Evolutionary conservation across 2,797 vertebrate species (phyloP).

Genomic region (Dipus sagitta): DNA sequence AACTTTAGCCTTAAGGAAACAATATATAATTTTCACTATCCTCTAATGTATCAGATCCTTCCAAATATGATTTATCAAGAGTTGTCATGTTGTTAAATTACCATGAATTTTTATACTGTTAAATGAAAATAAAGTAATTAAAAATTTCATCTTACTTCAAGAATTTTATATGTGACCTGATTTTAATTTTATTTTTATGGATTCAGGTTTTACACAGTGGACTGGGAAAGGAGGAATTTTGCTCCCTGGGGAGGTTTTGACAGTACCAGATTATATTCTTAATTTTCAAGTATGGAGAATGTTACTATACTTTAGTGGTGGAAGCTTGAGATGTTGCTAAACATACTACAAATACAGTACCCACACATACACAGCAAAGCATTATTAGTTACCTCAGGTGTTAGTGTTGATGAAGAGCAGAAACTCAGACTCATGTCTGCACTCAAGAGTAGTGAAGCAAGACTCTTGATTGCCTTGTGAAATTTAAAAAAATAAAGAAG

Average conservation of each 20-base stretch:
- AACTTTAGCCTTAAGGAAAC: not conserved
- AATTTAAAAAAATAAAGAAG: conserved; percentile 62
- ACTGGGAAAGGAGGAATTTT: not conserved
- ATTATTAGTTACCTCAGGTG: too few relatives aligned
- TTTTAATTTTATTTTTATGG: not conserved
- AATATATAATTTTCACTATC: not conserved
- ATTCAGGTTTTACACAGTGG: not conserved
- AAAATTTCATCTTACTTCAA: not conserved
- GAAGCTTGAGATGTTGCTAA: not conserved
- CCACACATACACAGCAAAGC: not conserved
- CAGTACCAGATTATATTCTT: not conserved
- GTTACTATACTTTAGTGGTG: not conserved
- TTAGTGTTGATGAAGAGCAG: not conserved
- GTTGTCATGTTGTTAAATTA: not conserved
- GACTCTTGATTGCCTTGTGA: conserved; percentile 38
- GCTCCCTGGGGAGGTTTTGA: not conserved
- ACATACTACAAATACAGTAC: accelerated
- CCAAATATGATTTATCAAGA: not conserved
- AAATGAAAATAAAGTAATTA: conserved; percentile 2
- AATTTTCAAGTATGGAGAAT: not conserved
- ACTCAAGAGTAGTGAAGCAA: not conserved
- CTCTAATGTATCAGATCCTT: not conserved
- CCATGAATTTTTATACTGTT: not conserved
- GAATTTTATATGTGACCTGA: not conserved
- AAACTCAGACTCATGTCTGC: not conserved